Evolutionary conservation across 2,113 vertebrate species (phyloP).

Genomic region (Bufo gargarizans): DNA sequence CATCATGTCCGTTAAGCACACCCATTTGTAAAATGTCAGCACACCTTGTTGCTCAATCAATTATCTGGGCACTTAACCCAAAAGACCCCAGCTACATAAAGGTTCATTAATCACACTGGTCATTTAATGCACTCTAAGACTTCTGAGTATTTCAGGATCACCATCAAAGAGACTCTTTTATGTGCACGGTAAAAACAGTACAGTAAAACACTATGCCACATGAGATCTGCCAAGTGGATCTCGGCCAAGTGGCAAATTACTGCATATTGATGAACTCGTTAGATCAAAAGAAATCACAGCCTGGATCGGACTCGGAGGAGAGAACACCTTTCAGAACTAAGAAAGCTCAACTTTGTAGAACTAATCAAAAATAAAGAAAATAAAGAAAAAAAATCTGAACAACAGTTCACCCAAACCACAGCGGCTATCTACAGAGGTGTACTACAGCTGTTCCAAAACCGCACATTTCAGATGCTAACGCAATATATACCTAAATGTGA

Average conservation of each 20-base stretch:
- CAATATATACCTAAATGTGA: background rate
- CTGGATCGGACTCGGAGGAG: constrained; percentile 33
- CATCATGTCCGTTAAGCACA: constrained; percentile 47
- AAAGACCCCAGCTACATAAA: constrained; percentile 49
- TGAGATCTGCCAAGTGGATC: constrained; percentile 52
- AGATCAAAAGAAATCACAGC: constrained; percentile 50
- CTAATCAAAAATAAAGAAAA: constrained; percentile 27
- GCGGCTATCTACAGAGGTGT: background rate
- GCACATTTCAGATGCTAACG: background rate
- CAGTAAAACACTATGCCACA: constrained; percentile 50
- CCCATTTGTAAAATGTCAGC: constrained; percentile 49
- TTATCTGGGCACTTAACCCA: constrained; percentile 50
- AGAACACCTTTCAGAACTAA: constrained; percentile 47
- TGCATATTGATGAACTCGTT: constrained; percentile 49
- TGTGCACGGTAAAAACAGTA: constrained; percentile 48
- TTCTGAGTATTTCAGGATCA: constrained; percentile 49
- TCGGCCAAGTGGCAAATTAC: constrained; percentile 55
- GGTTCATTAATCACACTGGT: constrained; percentile 56
- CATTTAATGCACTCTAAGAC: constrained; percentile 53
- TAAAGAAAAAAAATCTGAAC: background rate
- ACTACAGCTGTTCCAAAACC: background rate
- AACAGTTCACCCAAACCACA: constrained; percentile 15
- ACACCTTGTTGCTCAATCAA: constrained; percentile 50
- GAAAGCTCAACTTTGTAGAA: constrained; percentile 24
- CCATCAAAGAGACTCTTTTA: constrained; percentile 57